Conservation (phyloP, 2,797 vertebrate genomes). For the Podargus strigoides region DNA sequence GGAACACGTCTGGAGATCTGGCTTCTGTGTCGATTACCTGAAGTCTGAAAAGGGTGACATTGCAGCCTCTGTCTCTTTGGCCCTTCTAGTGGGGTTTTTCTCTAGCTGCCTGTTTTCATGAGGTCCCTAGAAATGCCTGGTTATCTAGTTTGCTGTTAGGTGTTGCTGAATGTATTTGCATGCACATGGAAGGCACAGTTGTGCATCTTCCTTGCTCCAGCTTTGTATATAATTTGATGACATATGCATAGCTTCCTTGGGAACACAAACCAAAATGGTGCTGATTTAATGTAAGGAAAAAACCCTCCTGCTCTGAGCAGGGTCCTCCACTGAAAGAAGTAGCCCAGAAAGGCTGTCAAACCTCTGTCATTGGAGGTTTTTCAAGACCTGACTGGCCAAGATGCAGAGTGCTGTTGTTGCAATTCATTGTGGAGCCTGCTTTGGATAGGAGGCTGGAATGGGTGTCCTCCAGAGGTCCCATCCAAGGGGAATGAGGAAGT, state of each 20-base stretch:
- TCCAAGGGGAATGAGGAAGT: neutral
- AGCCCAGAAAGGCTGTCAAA: neutral
- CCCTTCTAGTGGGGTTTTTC: neutral
- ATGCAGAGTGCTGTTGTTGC: neutral
- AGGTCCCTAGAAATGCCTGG: neutral
- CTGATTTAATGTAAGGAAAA: neutral
- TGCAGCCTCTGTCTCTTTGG: neutral
- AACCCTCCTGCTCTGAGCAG: neutral
- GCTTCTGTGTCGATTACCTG: neutral
- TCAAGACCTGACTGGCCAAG: neutral
- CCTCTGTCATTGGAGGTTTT: neutral
- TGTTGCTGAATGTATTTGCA: neutral
- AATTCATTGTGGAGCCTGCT: neutral
- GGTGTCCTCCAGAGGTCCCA: neutral
- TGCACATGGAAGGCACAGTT: accelerated
- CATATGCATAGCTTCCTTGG: neutral
- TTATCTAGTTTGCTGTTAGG: neutral
- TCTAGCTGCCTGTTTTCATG: neutral
- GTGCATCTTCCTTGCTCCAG: neutral
- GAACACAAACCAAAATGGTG: neutral
- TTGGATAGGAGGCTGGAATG: neutral
- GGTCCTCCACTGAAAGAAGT: neutral
- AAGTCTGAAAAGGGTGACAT: neutral
- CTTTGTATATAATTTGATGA: neutral
- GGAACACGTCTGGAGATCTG: neutral